Evolutionary conservation across 2,888 invertebrate species (phyloP), one percentile per base, ranked within the genome.

Genomic region (Nymphalis c-album): DNA sequence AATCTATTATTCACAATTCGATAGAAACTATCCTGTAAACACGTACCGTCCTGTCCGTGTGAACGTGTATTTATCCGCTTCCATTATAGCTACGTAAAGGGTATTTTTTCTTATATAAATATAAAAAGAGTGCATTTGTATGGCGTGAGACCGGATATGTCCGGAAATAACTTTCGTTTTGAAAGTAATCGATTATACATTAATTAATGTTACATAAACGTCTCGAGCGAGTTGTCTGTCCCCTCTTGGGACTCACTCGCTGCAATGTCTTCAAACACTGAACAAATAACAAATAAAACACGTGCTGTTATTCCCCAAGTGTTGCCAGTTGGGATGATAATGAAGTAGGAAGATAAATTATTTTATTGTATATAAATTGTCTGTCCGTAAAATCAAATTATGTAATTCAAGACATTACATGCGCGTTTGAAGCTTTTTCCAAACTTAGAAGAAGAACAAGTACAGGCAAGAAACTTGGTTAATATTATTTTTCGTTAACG

Each of bases 181-280:
- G 85, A 85, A 85, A 85, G 85, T 78, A 75, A 80, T 79, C 77
- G 72, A 80, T 83, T 83, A 84, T 80, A 63, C 40, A 64, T 67
- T 71, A 71, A 64, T 69, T 81, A 71, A 72, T 35, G 63, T 75
- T 74, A 70, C 58, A 70, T 69, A 75, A 75, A 61, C 59, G 67
- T 67, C 68, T 63, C 68, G 62, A 20, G 63, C 51, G 70, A 48
- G 31, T 35, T 18, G 60, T 63, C 60, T 40, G 65, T 61, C 60
- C 65, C 57, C 65, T 60, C 65, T 35, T 40, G 65, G 48, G 65
- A 40, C 16, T 45, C 26, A 16, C 40, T 48, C 48, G 10, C 16
- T 40, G 18, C 57, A 35, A 31, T 31, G 26, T 22, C 51, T 20
- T 7, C 7, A 7, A 31, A 17, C 53, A 26, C 1, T 22, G 17